phyloP scores from a whole-genome alignment of 2,888 invertebrate genomes.

The Phragmatobia fuliginosa region DNA sequence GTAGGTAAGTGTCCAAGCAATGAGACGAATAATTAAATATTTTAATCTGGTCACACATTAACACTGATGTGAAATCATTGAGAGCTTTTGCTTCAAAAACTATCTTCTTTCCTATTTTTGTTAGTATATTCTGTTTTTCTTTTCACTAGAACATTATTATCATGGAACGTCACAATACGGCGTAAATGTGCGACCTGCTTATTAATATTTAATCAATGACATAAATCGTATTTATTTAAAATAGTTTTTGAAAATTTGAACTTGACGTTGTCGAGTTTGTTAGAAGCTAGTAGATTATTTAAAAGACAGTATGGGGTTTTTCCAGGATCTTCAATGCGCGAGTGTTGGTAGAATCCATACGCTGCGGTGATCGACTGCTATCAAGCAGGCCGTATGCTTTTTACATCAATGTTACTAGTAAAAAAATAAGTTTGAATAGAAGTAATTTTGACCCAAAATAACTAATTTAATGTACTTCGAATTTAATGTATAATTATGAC shows the following conservation, averaged over 20 bases:
- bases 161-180: not conserved
- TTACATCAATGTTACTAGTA: not conserved
- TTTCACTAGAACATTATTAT: not conserved
- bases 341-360: not conserved
- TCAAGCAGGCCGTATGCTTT: not conserved
- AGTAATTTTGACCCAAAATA: not conserved
- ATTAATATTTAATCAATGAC: not conserved
- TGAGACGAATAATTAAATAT: not conserved
- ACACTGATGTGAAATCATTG: not conserved
- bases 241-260: not conserved
- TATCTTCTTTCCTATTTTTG: not conserved
- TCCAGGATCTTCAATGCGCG: not conserved
- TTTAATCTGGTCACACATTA: not conserved
- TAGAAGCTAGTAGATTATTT: not conserved
- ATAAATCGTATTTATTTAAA: not conserved
- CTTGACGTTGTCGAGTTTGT: not conserved
- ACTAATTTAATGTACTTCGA: not conserved
- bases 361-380: not conserved
- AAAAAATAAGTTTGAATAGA: not conserved
- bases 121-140: not conserved
- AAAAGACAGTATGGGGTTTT: not conserved
- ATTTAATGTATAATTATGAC: conserved; percentile 13
- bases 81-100: not conserved
- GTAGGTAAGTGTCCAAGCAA: too few relatives aligned
- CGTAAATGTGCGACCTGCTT: not conserved